These are phyloP conservation scores for Petrocephalus microphthalmus DNA, from an alignment of 2,113 vertebrate species.

Conservation along the genomic window DNA sequence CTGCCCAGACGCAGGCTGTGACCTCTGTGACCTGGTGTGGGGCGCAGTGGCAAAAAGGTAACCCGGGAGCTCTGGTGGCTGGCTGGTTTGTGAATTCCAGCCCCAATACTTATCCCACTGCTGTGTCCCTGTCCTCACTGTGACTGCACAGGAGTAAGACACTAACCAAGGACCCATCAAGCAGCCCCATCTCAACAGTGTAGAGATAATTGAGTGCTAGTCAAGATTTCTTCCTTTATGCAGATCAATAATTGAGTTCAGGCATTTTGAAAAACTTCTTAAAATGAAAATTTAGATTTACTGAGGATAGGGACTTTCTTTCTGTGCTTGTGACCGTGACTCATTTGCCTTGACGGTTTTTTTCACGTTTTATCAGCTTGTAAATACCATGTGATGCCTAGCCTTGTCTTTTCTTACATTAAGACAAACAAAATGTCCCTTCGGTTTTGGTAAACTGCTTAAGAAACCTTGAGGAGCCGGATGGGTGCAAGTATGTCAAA, in stretches of 20 bases:
- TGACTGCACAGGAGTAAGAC: not conserved
- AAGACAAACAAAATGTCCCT: not conserved
- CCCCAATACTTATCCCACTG: not conserved
- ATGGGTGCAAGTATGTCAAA: not conserved
- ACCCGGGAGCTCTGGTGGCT: conserved; percentile 12
- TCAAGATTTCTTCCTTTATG: not conserved
- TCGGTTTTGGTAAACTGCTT: not conserved
- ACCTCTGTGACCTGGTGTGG: not conserved
- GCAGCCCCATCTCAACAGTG: no score
- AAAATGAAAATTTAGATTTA: not conserved
- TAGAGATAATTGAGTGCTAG: not conserved
- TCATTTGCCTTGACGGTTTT: not conserved
- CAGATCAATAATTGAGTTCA: not conserved
- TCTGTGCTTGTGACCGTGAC: not conserved
- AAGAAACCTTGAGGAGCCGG: not conserved
- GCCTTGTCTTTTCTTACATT: not conserved
- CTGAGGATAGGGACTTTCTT: not conserved
- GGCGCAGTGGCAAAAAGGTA: not conserved
- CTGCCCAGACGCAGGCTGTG: not conserved
- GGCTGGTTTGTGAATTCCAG: not conserved
- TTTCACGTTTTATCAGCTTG: not conserved
- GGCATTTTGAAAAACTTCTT: not conserved
- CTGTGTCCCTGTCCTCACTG: not conserved
- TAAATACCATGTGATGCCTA: not conserved
- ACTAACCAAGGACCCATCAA: not conserved